A percentile compares a stretch with the other conserved stretches of the same genome.
Conservation (phyloP, 2,113 vertebrate species). For the Naja naja region DNA sequence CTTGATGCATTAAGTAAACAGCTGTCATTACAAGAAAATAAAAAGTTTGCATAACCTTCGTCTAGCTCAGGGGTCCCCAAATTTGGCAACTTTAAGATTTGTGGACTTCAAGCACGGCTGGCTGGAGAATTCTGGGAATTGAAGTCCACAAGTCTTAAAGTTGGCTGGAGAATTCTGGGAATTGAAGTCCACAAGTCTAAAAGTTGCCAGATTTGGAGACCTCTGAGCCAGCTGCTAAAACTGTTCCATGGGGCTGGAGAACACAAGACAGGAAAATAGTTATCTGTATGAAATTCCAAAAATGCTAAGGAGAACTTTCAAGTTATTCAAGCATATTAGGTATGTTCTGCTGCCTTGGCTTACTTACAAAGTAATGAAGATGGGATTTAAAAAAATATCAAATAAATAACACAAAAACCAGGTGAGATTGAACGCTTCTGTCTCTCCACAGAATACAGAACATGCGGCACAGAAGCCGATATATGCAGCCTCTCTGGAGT, state of each 20-base stretch:
- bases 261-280: constrained; percentile 34
- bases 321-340: background rate
- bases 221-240: background rate
- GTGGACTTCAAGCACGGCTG: too few relatives aligned
- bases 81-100: too few relatives aligned
- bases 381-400: background rate
- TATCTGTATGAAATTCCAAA: background rate
- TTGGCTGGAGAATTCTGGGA: too few relatives aligned
- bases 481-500: constrained; percentile 1
- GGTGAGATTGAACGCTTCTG: background rate
- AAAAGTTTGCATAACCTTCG: constrained; percentile 2
- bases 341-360: background rate
- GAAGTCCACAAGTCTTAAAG: too few relatives aligned
- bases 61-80: background rate
- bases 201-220: too few relatives aligned
- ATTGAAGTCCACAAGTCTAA: too few relatives aligned
- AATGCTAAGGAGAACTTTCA: background rate
- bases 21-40: background rate
- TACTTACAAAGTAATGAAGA: background rate
- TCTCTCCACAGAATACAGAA: background rate
- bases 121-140: too few relatives aligned
- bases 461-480: background rate
- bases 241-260: background rate
- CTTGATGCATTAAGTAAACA: background rate
- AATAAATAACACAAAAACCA: background rate